These are phyloP conservation scores for Scaptodrosophila latifasciaeformis DNA, from an alignment of 2,888 invertebrate species.

Conservation along the genomic window DNA sequence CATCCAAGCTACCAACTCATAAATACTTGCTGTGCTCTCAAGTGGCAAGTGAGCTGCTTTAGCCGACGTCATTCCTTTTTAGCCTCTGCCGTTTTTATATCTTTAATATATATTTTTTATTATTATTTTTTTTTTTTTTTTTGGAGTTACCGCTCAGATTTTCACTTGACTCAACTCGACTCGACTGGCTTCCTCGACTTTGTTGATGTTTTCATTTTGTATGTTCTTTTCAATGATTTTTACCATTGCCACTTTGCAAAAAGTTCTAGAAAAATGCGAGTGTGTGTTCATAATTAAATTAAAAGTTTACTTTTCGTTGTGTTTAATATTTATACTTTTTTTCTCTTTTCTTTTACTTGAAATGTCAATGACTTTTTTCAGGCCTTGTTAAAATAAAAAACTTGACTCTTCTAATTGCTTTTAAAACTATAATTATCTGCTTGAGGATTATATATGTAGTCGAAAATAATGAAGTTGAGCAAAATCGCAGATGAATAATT, in stretches of 20 bases:
- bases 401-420: too few relatives aligned
- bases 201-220: conserved; percentile 14
- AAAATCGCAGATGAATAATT: too few relatives aligned
- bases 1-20: conserved; percentile 44
- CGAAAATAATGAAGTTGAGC: too few relatives aligned
- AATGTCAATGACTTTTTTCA: conserved; percentile 39
- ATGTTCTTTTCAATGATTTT: conserved; percentile 54
- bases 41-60: conserved; percentile 41
- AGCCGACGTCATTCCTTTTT: neutral
- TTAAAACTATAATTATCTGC: too few relatives aligned
- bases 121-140: too few relatives aligned
- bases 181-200: conserved; percentile 13
- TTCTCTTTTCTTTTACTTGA: neutral
- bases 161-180: conserved; percentile 7
- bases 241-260: conserved; percentile 18
- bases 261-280: conserved; percentile 20
- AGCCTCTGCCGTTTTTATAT: too few relatives aligned
- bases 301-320: conserved; percentile 33
- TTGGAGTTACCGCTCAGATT: neutral
- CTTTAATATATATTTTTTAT: too few relatives aligned
- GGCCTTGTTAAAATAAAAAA: neutral
- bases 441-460: too few relatives aligned
- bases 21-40: conserved; percentile 65
- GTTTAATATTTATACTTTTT: conserved; percentile 17
- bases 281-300: conserved; percentile 50